Base-by-base conservation (phyloP, 2,113 vertebrate genomes). In the Laticauda laticaudata region DNA sequence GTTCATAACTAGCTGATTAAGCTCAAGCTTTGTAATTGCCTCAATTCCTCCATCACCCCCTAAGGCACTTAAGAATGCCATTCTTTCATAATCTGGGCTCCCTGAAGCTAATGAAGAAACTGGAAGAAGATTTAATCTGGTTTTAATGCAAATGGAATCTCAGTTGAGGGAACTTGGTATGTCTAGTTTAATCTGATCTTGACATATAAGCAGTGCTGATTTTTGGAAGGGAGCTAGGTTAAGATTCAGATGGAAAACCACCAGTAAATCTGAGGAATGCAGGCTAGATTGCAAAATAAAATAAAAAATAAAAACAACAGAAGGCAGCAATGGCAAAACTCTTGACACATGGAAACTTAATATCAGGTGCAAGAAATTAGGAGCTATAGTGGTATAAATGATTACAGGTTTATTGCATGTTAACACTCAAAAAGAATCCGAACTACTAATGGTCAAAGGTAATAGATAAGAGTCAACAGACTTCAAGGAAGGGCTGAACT, bases 121-220 rank as follows among this genome's bases (percentile, higher is more conserved):
- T 93, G 26, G 90, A 95, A 96, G 69, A 92, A 92, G 95, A 93
- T 94, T 61, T 93, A 93, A 95, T 97, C 90, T 86, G 69, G 26
- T 90, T 89, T 93, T 92, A 94, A 88, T 26, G 0, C 0, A 34
- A 95, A 87, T 53, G 87, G 91, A 90, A 95, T 94, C 91, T 88
- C 64, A 69, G 1, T 15, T n/a, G 29, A 69, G 64, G 29, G 11
- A 69, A 69, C 12, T n/a, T 15, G 29, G 29, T 15, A n/a, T 15
- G 29, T n/a, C 14, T n/a, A 69, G 64, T n/a, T 61, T 61, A 61
- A 26, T 61, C 64, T n/a, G 64, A 69, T 69, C 64, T 34, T n/a
- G 64, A 69, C 29, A 69, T n/a, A 15, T 69, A 34, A 69, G 26
- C 64, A 69, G 29, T 15, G 5, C 15, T 34, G 5, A 69, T 69